Percentiles rank a stretch among this genome's conserved stretches.
Conservation (phyloP, 2,797 vertebrate genomes). For the Phrynocephalus vlangalii region DNA sequence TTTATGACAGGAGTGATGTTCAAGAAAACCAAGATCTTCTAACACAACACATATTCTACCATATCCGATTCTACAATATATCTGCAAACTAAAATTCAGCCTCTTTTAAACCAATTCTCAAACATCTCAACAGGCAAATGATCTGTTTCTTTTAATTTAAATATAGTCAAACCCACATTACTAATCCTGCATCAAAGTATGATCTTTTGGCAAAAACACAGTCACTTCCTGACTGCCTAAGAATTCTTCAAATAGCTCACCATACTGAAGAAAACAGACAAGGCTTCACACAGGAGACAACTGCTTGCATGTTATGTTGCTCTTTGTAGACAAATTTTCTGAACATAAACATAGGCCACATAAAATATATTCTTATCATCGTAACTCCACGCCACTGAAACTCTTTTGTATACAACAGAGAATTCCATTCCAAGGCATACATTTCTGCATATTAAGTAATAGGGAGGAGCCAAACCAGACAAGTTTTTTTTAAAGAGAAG, state of each 20-base stretch:
- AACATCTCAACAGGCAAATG: not conserved
- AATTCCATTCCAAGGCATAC: slow-evolving; percentile 47
- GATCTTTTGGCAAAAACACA: not conserved
- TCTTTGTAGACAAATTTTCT: not conserved
- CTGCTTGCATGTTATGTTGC: not conserved
- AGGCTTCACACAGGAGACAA: accelerated
- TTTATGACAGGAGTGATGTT: not conserved
- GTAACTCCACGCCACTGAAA: slow-evolving; percentile 45
- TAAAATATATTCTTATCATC: slow-evolving; percentile 40
- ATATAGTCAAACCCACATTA: not conserved
- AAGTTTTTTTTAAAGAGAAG: slow-evolving; percentile 46
- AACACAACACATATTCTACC: not conserved
- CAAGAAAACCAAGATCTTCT: not conserved
- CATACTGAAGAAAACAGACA: not conserved
- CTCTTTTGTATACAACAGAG: slow-evolving; percentile 8
- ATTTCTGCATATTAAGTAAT: slow-evolving; percentile 20
- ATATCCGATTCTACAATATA: not conserved
- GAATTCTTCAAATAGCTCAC: not conserved
- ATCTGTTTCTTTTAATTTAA: not conserved
- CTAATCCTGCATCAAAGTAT: not conserved
- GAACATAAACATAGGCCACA: slow-evolving; percentile 5
- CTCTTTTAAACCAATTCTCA: not conserved
- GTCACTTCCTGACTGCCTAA: slow-evolving; percentile 37
- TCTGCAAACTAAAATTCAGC: not conserved
- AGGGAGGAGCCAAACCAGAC: slow-evolving; percentile 58